These are phyloP conservation scores for Pteruthius melanotis DNA, from an alignment of 2,113 vertebrate genomes.

Conservation along the genomic window DNA sequence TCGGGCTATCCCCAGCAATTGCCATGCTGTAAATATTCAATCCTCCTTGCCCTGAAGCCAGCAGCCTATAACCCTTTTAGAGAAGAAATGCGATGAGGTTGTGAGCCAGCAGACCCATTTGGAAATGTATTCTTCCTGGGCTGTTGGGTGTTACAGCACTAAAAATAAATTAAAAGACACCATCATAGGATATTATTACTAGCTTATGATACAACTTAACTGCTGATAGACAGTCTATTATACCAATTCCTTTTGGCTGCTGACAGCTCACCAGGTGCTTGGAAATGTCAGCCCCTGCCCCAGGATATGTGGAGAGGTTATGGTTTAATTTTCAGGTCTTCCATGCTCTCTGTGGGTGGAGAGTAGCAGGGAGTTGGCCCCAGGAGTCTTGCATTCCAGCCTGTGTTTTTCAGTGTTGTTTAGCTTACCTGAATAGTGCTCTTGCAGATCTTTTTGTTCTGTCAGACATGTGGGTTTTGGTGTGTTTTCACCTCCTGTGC, in stretches of 20 bases:
- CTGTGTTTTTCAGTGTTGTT: not conserved
- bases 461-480: not conserved
- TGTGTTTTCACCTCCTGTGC: not conserved
- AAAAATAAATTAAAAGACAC: constrained; percentile 57
- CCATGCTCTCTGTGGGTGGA: not conserved
- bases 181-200: not conserved
- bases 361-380: not conserved
- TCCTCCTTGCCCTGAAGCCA: not conserved
- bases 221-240: constrained; percentile 14
- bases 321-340: not conserved
- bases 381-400: not conserved
- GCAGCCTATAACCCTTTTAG: constrained; percentile 4
- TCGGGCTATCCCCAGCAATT: not conserved
- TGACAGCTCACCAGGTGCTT: constrained; percentile 37
- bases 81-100: not conserved
- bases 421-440: not conserved
- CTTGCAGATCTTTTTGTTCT: not conserved
- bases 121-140: not conserved
- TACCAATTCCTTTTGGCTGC: not conserved
- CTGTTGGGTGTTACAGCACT: constrained; percentile 24
- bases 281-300: constrained; percentile 23
- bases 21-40: not conserved
- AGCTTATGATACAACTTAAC: constrained; percentile 30
- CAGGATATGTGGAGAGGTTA: not conserved
- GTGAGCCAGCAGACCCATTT: constrained; percentile 34